These are phyloP conservation scores for Seriola dumerili DNA, from an alignment of 2,113 vertebrate species.

Conservation along the genomic window DNA sequence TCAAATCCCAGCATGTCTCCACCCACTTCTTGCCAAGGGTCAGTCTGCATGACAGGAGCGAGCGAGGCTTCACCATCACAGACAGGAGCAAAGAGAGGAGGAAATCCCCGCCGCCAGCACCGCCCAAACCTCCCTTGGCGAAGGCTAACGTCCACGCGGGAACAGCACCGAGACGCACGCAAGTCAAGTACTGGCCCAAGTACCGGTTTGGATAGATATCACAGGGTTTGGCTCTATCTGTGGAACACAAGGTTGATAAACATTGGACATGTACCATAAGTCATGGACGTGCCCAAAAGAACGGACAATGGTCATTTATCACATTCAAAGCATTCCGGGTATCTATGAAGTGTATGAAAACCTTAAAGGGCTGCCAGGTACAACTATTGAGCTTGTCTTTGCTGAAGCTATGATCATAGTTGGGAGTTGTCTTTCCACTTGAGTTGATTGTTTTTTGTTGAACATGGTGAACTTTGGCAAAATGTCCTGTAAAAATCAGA, in stretches of 20 bases:
- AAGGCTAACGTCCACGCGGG: constrained; percentile 63
- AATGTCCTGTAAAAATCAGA: background rate
- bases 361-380: constrained; percentile 51
- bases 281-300: background rate
- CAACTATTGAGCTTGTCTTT: background rate
- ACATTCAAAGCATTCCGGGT: constrained; percentile 72
- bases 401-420: background rate
- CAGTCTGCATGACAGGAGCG: constrained; percentile 75
- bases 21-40: constrained; percentile 96
- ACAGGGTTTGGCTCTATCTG: background rate
- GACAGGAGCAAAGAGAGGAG: constrained; percentile 81
- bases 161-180: constrained; percentile 71
- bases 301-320: constrained; percentile 9
- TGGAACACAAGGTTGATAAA: background rate
- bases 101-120: constrained; percentile 67
- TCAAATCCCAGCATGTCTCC: constrained; percentile 95
- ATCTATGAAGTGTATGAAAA: constrained; percentile 7
- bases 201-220: constrained; percentile 91
- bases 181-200: constrained; percentile 93
- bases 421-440: background rate
- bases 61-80: constrained; percentile 90
- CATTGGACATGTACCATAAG: background rate
- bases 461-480: background rate
- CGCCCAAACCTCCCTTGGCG: constrained; percentile 64
- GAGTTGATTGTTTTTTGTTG: background rate